Conservation (phyloP, 2,888 invertebrate genomes). For the Carpatolechia fugitivella region DNA sequence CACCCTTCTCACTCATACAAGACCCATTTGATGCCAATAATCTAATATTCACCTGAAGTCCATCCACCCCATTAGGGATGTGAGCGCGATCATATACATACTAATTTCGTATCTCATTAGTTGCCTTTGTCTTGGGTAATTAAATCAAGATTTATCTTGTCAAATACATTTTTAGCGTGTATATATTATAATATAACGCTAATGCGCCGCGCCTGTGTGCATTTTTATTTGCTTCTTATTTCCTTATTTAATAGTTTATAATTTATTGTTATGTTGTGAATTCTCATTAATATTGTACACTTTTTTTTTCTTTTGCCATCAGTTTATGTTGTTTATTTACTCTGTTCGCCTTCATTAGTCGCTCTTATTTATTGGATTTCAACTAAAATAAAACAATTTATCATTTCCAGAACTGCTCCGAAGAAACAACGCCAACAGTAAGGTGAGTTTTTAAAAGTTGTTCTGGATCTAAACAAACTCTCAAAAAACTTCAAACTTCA, state of each 20-base stretch:
- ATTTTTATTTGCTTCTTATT: background rate
- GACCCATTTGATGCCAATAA: too few species aligned
- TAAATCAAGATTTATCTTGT: background rate
- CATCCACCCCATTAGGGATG: too few species aligned
- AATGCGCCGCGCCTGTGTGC: background rate
- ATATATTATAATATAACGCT: too few species aligned
- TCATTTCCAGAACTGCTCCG: slow-evolving; percentile 32
- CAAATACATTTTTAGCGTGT: background rate
- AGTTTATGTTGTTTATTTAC: background rate
- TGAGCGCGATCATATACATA: too few species aligned
- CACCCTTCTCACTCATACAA: too few species aligned
- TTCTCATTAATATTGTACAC: background rate
- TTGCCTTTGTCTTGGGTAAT: too few species aligned
- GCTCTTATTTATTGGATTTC: too few species aligned
- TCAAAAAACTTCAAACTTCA: slow-evolving; percentile 24
- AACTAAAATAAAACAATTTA: background rate
- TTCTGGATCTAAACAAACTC: slow-evolving; percentile 31
- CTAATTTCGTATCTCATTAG: too few species aligned
- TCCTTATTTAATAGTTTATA: background rate
- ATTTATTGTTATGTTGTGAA: background rate
- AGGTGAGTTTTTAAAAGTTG: slow-evolving; percentile 40
- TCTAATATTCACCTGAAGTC: too few species aligned
- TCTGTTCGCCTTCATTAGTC: background rate
- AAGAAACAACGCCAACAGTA: slow-evolving; percentile 40
- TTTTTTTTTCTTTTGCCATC: background rate